Base-by-base conservation (phyloP, 1,140 invertebrate species). In the Hirudo medicinalis region DNA sequence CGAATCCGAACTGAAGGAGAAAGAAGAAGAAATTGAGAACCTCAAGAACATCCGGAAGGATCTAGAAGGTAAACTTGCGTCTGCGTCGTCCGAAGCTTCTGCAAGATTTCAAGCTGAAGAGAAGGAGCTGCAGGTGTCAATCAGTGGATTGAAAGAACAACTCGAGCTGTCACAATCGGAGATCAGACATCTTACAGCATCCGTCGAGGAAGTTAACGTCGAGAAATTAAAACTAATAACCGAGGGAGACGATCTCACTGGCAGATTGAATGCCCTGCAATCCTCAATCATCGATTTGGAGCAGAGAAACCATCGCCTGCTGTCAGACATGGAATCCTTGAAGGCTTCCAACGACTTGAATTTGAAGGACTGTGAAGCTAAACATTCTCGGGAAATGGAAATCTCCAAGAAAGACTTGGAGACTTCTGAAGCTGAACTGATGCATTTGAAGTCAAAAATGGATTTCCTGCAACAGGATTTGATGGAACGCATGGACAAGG, bases 351-450 rank as follows among this genome's bases (percentile, higher is more conserved):
- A 17, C 15, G 43, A 49, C 9, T 49, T 49, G 15, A 49, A 49
- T 17, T 49, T 49, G 43, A 11, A 49, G 43, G 43, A 49, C 5
- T 49, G 43, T 13, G 1, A 17, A 49, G 43, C 43, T 17, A 49
- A 49, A 49, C 43, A 49, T 49, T 49, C 43, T 13, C 43, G 13
- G 32, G 60, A 27, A 19, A 27, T 32, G 3, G 60, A 63, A 20
- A 27, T 22, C n/a, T 25, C 49, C 5, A 53, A 67, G 54, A 54
- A 43, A 22, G 49, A 70, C 2, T 25, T 70, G 32, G 69, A 70
- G 22, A 54, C 69, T 54, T 43, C 36, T 0, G 11, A 70, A 55
- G 69, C 49, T 49, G 67, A 69, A 69, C 49, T 70, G 69, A 54
- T 27, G 69, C 32, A 54, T 0, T 27, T 22, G 69, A 70, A 70